phyloP scores from a whole-genome alignment of 2,113 vertebrate species.

The Anolis carolinensis region DNA sequence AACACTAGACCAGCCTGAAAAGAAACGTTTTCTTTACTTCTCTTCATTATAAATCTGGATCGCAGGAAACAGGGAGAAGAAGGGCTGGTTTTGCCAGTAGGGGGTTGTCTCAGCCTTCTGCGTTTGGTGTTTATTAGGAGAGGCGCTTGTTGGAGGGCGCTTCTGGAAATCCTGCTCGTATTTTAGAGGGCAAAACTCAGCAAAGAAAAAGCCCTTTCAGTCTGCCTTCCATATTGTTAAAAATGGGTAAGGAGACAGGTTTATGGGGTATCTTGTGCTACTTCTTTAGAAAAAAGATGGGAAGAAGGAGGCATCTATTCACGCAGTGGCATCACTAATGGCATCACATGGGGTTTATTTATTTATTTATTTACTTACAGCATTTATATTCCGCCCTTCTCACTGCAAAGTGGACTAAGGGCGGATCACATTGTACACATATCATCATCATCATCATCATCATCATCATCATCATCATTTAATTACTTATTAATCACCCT shows the following conservation, averaged over 20 bases:
- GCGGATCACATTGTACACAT: no score
- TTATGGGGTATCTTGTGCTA: not conserved
- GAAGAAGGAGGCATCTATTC: no score
- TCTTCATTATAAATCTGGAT: slow-evolving; percentile 7
- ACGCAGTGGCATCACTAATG: no score
- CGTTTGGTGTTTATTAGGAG: slow-evolving; percentile 24
- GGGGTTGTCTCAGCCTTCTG: slow-evolving; percentile 1
- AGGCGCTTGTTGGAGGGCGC: not conserved
- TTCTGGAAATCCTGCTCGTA: not conserved
- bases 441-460: no score
- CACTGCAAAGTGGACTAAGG: no score
- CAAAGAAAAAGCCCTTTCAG: not conserved
- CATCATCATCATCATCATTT: no score
- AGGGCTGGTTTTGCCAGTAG: slow-evolving; percentile 22
- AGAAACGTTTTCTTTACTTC: not conserved
- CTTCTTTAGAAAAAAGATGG: no score
- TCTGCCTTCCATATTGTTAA: not conserved
- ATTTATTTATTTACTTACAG: no score
- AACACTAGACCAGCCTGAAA: slow-evolving; percentile 16
- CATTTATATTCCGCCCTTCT: no score
- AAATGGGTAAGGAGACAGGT: not conserved
- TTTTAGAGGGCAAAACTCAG: slow-evolving; percentile 8
- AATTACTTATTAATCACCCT: no score
- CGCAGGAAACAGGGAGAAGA: slow-evolving; percentile 19
- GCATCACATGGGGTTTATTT: no score